Evolutionary conservation across 1,140 invertebrate genomes (phyloP).

Genomic region (Trichomalopsis sarcophagae): DNA sequence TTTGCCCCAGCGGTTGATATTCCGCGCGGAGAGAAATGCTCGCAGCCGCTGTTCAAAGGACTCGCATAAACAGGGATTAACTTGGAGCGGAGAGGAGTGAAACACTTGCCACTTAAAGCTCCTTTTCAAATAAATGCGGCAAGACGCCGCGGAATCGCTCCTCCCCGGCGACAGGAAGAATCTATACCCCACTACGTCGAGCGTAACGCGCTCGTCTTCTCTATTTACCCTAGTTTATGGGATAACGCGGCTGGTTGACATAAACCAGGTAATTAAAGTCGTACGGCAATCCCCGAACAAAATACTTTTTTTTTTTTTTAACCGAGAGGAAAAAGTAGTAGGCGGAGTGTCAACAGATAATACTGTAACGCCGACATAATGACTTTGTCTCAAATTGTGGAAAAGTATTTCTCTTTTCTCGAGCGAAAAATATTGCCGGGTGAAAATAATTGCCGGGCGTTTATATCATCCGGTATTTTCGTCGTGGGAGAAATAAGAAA

Average conservation of each 20-base stretch:
- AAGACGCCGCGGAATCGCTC: background rate
- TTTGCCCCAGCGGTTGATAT: background rate
- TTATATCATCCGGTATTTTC: background rate
- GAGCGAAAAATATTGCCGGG: background rate
- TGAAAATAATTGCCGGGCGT: background rate
- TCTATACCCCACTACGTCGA: background rate
- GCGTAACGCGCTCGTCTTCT: background rate
- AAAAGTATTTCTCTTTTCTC: background rate
- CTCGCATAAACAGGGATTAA: background rate
- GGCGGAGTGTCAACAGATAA: background rate
- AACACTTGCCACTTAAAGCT: background rate
- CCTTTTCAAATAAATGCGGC: constrained; percentile 11
- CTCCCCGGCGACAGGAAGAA: background rate
- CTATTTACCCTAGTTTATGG: constrained; percentile 38
- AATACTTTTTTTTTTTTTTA: background rate
- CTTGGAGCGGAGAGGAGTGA: background rate
- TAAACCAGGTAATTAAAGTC: constrained; percentile 30
- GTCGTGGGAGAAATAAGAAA: background rate
- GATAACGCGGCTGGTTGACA: constrained; percentile 15
- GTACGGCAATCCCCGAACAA: constrained; percentile 2
- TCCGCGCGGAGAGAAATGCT: no score
- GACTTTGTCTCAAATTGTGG: background rate
- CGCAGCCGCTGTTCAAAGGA: constrained; percentile 4
- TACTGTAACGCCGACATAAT: background rate
- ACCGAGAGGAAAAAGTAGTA: background rate